Evolutionary conservation across 1,140 invertebrate genomes (phyloP).

Genomic region (Riptortus pedestris): DNA sequence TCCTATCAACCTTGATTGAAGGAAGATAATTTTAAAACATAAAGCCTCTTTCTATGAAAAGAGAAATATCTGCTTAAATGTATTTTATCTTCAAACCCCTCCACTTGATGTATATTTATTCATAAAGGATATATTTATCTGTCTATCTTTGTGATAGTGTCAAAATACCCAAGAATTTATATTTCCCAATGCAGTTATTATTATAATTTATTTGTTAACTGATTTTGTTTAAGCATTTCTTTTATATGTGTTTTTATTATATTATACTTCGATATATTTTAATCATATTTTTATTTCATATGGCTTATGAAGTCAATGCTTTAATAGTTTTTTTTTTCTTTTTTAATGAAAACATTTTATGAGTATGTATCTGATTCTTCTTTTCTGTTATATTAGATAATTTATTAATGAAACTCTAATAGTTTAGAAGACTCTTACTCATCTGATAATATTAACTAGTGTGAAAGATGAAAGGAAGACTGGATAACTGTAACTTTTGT

Average conservation of each 20-base stretch:
- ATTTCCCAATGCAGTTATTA: not conserved
- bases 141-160: not conserved
- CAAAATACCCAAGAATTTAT: not conserved
- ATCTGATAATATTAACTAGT: too few species aligned
- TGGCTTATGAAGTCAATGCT: too few species aligned
- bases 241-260: not conserved
- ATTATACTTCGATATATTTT: slow-evolving; percentile 5
- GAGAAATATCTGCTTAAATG: slow-evolving; percentile 1
- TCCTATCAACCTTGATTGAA: slow-evolving; percentile 3
- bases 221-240: slow-evolving; percentile 10
- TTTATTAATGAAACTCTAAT: too few species aligned
- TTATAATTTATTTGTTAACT: not conserved
- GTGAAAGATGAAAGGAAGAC: slow-evolving; percentile 4
- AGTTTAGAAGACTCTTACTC: too few species aligned
- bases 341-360: too few species aligned
- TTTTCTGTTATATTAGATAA: too few species aligned
- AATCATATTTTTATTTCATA: too few species aligned
- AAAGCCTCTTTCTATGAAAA: not conserved
- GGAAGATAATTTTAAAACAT: not conserved
- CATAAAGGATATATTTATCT: not conserved
- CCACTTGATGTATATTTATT: slow-evolving; percentile 1
- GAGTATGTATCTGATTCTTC: too few species aligned
- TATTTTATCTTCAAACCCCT: slow-evolving; percentile 1
- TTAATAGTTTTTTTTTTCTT: too few species aligned
- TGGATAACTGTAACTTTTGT: not conserved